These are phyloP conservation scores for Prochilodus magdalenae DNA, from an alignment of 2,113 vertebrate species.

Conservation along the genomic window DNA sequence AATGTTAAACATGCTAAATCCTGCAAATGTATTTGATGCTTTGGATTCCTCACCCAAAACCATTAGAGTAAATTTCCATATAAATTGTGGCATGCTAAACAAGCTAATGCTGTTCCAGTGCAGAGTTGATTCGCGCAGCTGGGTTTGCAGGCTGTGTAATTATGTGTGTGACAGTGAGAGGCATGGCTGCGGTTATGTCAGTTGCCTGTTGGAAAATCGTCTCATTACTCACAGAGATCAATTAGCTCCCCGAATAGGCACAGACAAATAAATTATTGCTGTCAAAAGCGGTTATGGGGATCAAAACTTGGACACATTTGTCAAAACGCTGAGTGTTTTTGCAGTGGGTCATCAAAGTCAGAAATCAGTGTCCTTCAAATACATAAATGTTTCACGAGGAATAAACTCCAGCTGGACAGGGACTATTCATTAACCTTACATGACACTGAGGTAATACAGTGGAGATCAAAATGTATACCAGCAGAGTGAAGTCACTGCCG, in stretches of 20 bases:
- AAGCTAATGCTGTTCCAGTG: slow-evolving; percentile 31
- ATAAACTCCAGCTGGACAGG: background rate
- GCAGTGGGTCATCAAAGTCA: background rate
- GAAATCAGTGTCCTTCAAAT: background rate
- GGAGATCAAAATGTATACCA: background rate
- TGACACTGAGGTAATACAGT: background rate
- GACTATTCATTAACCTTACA: background rate
- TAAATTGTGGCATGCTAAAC: slow-evolving; percentile 40
- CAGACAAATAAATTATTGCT: background rate
- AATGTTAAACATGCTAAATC: background rate
- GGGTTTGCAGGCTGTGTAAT: slow-evolving; percentile 21
- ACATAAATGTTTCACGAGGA: background rate
- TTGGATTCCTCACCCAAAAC: background rate
- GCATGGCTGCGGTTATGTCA: background rate
- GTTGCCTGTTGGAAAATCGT: slow-evolving; percentile 18
- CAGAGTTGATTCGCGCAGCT: slow-evolving; percentile 35
- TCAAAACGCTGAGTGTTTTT: background rate
- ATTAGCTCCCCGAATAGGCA: slow-evolving; percentile 5
- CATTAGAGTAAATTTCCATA: slow-evolving; percentile 44
- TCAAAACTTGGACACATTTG: background rate
- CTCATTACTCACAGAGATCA: slow-evolving; percentile 33
- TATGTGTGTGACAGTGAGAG: slow-evolving; percentile 10
- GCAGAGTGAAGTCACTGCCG: background rate
- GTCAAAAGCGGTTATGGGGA: background rate
- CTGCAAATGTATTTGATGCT: background rate